Evolutionary conservation across 2,888 invertebrate genomes (phyloP).

Genomic region (Caenorhabditis sp.): DNA sequence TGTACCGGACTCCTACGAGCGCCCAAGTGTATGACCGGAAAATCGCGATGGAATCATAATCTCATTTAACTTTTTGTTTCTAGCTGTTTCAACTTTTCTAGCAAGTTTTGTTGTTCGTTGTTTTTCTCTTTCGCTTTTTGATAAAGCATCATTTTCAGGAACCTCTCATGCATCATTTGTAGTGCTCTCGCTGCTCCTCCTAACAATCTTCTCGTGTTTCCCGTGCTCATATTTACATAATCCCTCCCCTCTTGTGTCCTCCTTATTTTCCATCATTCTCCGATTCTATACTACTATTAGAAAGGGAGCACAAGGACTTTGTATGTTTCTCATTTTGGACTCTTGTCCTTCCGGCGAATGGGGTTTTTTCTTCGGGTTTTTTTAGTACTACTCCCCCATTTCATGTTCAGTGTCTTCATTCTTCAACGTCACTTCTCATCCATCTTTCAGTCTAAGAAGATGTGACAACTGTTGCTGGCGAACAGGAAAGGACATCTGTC

Average conservation of each 20-base stretch:
- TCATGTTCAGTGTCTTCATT: too few species aligned
- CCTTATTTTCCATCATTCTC: slow-evolving; percentile 51
- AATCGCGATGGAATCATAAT: slow-evolving; percentile 81
- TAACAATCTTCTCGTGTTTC: slow-evolving; percentile 52
- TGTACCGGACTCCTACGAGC: slow-evolving; percentile 80
- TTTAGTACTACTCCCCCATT: not conserved
- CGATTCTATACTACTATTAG: slow-evolving; percentile 52
- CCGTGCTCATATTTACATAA: slow-evolving; percentile 57
- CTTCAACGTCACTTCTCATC: not conserved
- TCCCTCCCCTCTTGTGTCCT: slow-evolving; percentile 11
- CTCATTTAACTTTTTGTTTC: slow-evolving; percentile 65
- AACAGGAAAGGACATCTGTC: slow-evolving; percentile 1
- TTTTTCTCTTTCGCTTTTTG: slow-evolving; percentile 16
- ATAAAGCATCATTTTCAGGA: slow-evolving; percentile 15
- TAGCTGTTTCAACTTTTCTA: not conserved
- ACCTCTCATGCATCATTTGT: too few species aligned
- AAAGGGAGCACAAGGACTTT: not conserved
- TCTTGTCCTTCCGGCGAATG: not conserved
- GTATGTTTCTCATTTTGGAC: slow-evolving; percentile 16
- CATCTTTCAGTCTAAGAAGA: not conserved
- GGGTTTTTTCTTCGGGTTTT: not conserved
- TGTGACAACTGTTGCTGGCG: not conserved
- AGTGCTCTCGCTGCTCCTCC: slow-evolving; percentile 20
- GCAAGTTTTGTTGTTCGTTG: slow-evolving; percentile 1
- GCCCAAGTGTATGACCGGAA: slow-evolving; percentile 76